Base-by-base conservation (phyloP, 2,797 vertebrate species). In the Oreochromis grahami region DNA sequence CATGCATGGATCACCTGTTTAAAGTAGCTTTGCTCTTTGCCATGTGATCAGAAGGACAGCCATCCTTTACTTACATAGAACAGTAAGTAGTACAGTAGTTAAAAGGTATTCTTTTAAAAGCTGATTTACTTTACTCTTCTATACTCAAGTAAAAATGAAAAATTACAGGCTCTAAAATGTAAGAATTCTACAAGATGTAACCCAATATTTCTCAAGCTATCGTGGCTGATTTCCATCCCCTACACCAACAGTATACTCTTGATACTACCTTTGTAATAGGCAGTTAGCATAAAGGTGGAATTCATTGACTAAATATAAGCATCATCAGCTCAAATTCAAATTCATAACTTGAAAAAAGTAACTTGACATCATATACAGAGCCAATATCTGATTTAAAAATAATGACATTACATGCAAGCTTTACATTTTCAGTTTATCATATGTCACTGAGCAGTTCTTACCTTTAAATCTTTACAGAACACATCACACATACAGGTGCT, bases 1-100 rank as follows among this genome's bases (percentile, higher is more conserved):
- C 81, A 26, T 50, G 21, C n/a, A 21, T 34, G 63, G 34, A 21
- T 81, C 87, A 80, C 45, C 86, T 85, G 84, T 76, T 86, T 72
- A 24, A 14, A 29, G 24, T 13, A 52, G 55, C 43, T 78, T 13
- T 34, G 29, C 3, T 79, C 58, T 45, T 76, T 14, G 8, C 10
- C 10, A 53, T 29, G 74, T 83, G 65, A 43, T 48, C 26, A 80
- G 58, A 12, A 43, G 60, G 41, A 36, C 58, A 63, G 34, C 34
- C 34, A 63, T 3, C 7, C 34, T 63, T 21, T 21, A 63, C 34
- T 13, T 63, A 38, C 1, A 3, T 21, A 63, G 1, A 26, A 26
- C 26, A 26, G 26, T 26, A 26, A 26, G 26, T 26, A 26, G 26
- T 26, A 26, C 26, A 26, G 26, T 26, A 4, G 0, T 63, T 63